Evolutionary conservation across 2,113 vertebrate genomes (phyloP).

Genomic region (Strix aluco): DNA sequence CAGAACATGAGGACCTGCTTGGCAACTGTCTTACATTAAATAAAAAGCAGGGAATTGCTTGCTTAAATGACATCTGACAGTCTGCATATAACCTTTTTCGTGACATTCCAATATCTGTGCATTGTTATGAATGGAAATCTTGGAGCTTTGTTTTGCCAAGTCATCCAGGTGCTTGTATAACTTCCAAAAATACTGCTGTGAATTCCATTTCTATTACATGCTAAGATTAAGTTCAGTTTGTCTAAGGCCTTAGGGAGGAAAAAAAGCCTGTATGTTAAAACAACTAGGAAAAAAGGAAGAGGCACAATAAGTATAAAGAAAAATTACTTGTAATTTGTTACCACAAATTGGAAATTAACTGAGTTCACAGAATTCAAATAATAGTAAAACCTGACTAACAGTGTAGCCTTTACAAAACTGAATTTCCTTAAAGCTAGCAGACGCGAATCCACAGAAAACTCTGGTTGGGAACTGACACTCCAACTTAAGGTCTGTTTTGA

Average conservation of each 20-base stretch:
- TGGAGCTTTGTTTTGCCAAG: not conserved
- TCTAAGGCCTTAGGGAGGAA: not conserved
- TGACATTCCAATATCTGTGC: not conserved
- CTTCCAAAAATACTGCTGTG: not conserved
- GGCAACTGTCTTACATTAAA: not conserved
- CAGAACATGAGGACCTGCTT: not conserved
- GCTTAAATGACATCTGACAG: not conserved
- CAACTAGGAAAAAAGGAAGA: not conserved
- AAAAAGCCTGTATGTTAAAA: not conserved
- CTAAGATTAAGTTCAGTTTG: not conserved
- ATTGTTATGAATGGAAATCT: not conserved
- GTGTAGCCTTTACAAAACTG: not conserved
- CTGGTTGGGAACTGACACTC: not conserved
- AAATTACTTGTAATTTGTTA: not conserved
- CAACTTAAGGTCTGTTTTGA: not conserved
- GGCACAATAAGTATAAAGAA: not conserved
- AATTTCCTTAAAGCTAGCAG: not conserved
- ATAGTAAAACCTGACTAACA: not conserved
- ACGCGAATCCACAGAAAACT: not conserved
- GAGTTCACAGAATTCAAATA: not conserved
- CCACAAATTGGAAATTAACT: not conserved
- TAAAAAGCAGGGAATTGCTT: not conserved
- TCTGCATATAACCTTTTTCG: not conserved
- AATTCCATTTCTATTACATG: not conserved
- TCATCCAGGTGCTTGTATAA: not conserved